A percentile compares a stretch with the other conserved stretches of the same genome.
Evolutionary conservation across 2,113 vertebrate species (phyloP).

Genomic region (Puntigrus tetrazona): DNA sequence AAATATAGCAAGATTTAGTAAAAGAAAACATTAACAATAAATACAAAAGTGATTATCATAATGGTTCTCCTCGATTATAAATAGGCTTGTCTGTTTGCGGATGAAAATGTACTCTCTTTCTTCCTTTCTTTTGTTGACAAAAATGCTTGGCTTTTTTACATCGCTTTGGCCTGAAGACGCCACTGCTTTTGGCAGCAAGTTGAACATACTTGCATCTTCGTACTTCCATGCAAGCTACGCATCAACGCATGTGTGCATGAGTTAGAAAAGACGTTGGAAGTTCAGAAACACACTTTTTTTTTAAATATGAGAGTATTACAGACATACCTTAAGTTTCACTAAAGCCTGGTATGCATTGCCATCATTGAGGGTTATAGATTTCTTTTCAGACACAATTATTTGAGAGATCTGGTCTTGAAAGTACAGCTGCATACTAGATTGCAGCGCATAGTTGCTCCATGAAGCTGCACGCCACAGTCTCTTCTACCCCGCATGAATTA

Average conservation of each 20-base stretch:
- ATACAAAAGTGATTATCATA: conserved; percentile 33
- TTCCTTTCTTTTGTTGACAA: conserved; percentile 68
- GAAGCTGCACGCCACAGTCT: conserved; percentile 71
- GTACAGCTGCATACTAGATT: conserved; percentile 54
- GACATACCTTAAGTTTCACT: conserved; percentile 67
- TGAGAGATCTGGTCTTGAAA: conserved; percentile 42
- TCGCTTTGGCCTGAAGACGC: accelerated
- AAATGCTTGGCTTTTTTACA: conserved; percentile 47
- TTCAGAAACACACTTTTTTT: not conserved
- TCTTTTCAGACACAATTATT: conserved; percentile 51
- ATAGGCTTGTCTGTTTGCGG: conserved; percentile 72
- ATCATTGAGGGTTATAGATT: conserved; percentile 58
- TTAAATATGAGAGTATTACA: not conserved
- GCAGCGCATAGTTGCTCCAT: conserved; percentile 52
- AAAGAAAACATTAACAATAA: not conserved
- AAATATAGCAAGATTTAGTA: not conserved
- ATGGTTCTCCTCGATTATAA: conserved; percentile 72
- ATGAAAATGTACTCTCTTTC: conserved; percentile 64
- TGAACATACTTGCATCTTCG: not conserved
- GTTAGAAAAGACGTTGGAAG: not conserved
- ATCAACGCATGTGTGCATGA: conserved; percentile 58
- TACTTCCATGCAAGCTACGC: not conserved
- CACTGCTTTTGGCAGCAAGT: conserved; percentile 59
- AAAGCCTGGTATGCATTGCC: conserved; percentile 67
- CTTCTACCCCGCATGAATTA: conserved; percentile 64